Evolutionary conservation across 2,113 vertebrate species (phyloP).

Genomic region (Cathartes aura): DNA sequence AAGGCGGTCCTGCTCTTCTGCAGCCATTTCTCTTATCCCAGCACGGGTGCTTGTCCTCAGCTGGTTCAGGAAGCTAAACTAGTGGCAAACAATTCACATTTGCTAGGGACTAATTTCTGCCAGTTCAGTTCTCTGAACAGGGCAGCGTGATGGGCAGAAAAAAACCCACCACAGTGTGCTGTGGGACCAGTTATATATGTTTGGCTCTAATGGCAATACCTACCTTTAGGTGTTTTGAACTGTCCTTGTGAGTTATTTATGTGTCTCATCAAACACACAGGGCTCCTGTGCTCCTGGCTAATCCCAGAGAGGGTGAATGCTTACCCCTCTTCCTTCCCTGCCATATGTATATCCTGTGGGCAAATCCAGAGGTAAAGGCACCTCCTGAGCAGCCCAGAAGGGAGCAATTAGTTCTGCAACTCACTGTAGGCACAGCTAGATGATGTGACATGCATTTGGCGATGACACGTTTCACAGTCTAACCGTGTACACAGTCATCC

Average conservation of each 20-base stretch:
- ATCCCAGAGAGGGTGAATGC: not conserved
- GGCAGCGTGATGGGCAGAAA: not conserved
- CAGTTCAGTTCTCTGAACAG: not conserved
- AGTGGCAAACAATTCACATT: not conserved
- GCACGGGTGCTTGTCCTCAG: not conserved
- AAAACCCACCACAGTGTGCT: not conserved
- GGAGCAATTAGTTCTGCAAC: not conserved
- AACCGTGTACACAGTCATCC: not conserved
- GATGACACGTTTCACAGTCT: not conserved
- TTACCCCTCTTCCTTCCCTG: not conserved
- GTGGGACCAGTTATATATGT: not conserved
- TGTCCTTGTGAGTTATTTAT: not conserved
- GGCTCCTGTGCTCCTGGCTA: not conserved
- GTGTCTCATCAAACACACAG: not conserved
- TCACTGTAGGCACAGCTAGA: not conserved
- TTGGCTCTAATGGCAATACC: not conserved
- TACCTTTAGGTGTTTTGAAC: not conserved
- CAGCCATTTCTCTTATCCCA: not conserved
- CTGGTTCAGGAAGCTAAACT: not conserved
- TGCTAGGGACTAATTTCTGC: not conserved
- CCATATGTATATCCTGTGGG: accelerated
- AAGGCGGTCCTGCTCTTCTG: not conserved
- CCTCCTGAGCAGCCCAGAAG: not conserved
- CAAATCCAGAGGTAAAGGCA: not conserved
- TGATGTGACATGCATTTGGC: not conserved